Percentiles rank a stretch among this genome's conserved stretches.
phyloP scores from a whole-genome alignment of 2,888 invertebrate genomes.

The Perdita meconis region DNA sequence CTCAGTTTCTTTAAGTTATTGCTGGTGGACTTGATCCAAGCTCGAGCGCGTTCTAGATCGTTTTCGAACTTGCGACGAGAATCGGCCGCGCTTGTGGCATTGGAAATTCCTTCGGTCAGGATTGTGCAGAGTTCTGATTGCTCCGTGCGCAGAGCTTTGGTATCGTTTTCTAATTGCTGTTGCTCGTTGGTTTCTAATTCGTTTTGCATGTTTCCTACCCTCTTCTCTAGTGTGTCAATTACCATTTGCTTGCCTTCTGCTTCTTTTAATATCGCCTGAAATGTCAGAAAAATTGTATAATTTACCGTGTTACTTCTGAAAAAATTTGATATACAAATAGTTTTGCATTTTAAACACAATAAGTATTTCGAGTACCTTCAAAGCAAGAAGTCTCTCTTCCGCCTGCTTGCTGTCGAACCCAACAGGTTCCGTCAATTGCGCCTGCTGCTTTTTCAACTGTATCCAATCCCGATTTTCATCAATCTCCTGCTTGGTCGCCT shows the following conservation, averaged over 20 bases:
- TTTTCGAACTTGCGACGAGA: slow-evolving; percentile 90
- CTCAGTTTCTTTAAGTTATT: slow-evolving; percentile 91
- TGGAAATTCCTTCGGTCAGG: slow-evolving; percentile 90
- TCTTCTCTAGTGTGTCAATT: slow-evolving; percentile 92
- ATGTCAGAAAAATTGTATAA: background rate
- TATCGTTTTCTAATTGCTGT: slow-evolving; percentile 90
- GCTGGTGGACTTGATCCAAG: slow-evolving; percentile 92
- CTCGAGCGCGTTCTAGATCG: slow-evolving; percentile 91
- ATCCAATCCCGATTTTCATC: slow-evolving; percentile 92
- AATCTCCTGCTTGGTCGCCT: slow-evolving; percentile 92
- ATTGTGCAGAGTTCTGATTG: slow-evolving; percentile 90
- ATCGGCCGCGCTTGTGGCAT: slow-evolving; percentile 89
- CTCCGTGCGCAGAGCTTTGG: slow-evolving; percentile 90
- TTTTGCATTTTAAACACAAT: no score
- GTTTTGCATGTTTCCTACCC: slow-evolving; percentile 92
- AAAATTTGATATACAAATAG: slow-evolving; percentile 4
- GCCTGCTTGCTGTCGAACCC: slow-evolving; percentile 92
- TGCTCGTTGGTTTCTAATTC: slow-evolving; percentile 94
- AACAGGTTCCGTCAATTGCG: slow-evolving; percentile 88
- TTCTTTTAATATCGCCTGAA: slow-evolving; percentile 90
- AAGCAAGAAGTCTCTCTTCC: slow-evolving; percentile 89
- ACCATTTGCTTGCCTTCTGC: slow-evolving; percentile 93
- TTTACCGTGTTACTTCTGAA: background rate
- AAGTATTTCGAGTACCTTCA: slow-evolving; percentile 85
- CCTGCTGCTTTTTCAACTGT: slow-evolving; percentile 88